Conservation (phyloP, 2,888 invertebrate species). For the Heliconius sara region DNA sequence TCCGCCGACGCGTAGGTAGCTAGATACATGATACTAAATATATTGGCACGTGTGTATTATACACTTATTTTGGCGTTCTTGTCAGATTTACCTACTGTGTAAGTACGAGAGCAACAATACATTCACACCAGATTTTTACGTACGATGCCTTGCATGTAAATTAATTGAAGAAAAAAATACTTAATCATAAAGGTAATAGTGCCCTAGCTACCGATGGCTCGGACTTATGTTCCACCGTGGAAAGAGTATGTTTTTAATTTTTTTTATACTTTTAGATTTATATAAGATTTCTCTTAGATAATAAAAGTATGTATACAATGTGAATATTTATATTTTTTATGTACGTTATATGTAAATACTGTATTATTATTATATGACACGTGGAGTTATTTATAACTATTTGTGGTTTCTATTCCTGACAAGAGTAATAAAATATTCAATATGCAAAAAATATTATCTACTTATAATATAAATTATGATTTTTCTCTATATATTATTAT, state of each 20-base stretch:
- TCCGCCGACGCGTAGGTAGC: slow-evolving; percentile 56
- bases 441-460: not conserved
- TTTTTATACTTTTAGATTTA: too few relatives aligned
- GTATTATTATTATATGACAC: slow-evolving; percentile 2
- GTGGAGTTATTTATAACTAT: slow-evolving; percentile 9
- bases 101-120: slow-evolving; percentile 1
- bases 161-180: not conserved
- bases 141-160: not conserved
- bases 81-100: slow-evolving; percentile 26
- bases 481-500: not conserved
- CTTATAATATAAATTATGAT: not conserved
- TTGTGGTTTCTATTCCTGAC: slow-evolving; percentile 12
- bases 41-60: slow-evolving; percentile 68
- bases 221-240: too few relatives aligned
- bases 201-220: too few relatives aligned
- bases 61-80: slow-evolving; percentile 59
- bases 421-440: slow-evolving; percentile 10
- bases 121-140: not conserved
- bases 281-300: too few relatives aligned
- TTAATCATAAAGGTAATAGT: not conserved
- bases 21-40: slow-evolving; percentile 53
- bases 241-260: too few relatives aligned
- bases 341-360: not conserved
- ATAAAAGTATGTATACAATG: not conserved
- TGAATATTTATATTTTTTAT: not conserved